Evolutionary conservation across 2,113 vertebrate species (phyloP), one percentile per base, ranked within the genome.

Genomic region (Corapipo altera): DNA sequence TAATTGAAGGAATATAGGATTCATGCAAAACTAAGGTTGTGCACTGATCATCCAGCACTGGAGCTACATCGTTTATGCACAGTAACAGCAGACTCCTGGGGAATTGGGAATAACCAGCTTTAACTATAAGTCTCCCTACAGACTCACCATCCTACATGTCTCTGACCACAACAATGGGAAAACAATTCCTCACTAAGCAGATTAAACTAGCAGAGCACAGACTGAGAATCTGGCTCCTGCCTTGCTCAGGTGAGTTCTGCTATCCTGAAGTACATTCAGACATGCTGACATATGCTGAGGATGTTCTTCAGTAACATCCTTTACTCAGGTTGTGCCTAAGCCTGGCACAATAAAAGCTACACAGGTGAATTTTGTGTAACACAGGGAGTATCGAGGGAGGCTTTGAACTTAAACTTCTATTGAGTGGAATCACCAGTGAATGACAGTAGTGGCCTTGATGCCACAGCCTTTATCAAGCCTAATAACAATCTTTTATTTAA

Each of bases 91-190:
- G 43, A n/a, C 8, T 37, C 30, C 52, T 10, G 16, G 20, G 15
- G 67, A 90, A 59, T 0, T 67, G 37, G 27, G 37, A 81, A 77
- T 19, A 64, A 23, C 15, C 18, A 77, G 41, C 17, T 35, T 80
- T n/a, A 51, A 73, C 54, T 57, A 0, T 4, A 66, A 61, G 14
- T 33, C 33, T 10, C 48, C 49, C 43, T 64, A 46, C 11, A 75
- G 48, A 85, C 75, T 2, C 71, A 72, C 39, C 17, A 51, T 8
- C n/a, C 26, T 39, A 23, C 5, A 5, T 0, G 0, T 12, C 32
- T 48, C 51, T 74, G 51, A 88, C 33, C 39, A 67, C 33, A 88
- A 18, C 55, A 27, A 19, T 39, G 8, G 13, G 24, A 65, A 87
- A 55, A 52, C 27, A 81, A 9, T 21, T 55, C 41, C 37, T 39